A percentile compares a stretch with the other conserved stretches of the same genome.
phyloP scores from a whole-genome alignment of 2,797 vertebrate species.

The Sciurus vulgaris region DNA sequence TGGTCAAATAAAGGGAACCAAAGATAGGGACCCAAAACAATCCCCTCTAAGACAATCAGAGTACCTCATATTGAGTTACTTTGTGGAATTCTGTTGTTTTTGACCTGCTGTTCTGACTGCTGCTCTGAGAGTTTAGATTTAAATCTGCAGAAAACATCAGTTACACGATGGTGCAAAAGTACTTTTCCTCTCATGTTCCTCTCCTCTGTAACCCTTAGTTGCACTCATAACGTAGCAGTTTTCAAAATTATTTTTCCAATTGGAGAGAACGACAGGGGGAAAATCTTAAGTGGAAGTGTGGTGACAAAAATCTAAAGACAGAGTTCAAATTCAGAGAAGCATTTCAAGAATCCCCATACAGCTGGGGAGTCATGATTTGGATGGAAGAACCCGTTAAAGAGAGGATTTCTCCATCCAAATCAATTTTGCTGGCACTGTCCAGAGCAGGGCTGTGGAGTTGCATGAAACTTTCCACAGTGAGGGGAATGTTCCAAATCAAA shows the following conservation, averaged over 20 bases:
- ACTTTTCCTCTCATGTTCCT: neutral
- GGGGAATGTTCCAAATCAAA: neutral
- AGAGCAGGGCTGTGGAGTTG: neutral
- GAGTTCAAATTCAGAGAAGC: neutral
- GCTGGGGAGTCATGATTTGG: too few relatives aligned
- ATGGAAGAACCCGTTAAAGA: too few relatives aligned
- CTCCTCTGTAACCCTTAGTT: neutral
- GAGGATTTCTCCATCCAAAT: neutral
- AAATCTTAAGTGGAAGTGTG: neutral
- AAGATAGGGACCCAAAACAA: neutral
- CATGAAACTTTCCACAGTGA: neutral
- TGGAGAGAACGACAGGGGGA: neutral
- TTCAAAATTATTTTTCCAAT: conserved; percentile 18
- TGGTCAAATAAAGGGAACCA: neutral
- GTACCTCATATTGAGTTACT: neutral
- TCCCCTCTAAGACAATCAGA: neutral
- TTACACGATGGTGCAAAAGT: neutral
- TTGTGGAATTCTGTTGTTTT: neutral
- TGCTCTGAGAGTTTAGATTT: neutral
- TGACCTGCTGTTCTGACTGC: neutral
- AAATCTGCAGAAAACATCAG: conserved; percentile 25
- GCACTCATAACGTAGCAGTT: neutral
- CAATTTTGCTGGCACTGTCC: too few relatives aligned
- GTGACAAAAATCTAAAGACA: neutral
- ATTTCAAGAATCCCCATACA: neutral